Percentiles rank a stretch among this genome's conserved stretches.
Evolutionary conservation across 2,888 invertebrate genomes (phyloP).

Genomic region (Phytoseiulus persimilis): DNA sequence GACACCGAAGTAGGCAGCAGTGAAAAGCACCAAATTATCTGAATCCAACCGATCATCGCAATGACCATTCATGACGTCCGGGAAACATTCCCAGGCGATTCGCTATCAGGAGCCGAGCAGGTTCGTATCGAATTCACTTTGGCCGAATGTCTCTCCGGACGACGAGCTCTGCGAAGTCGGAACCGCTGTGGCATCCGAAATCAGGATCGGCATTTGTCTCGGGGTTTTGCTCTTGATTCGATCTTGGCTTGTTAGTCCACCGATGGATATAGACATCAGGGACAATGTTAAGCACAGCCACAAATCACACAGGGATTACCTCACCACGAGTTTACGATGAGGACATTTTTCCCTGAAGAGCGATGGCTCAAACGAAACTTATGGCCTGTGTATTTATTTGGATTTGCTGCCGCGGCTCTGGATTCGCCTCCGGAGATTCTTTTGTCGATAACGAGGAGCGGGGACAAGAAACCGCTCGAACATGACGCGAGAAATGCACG

Average conservation of each 20-base stretch:
- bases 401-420: conserved; percentile 8
- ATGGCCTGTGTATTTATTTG: conserved; percentile 36
- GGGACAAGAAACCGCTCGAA: background rate
- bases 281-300: background rate
- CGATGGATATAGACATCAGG: background rate
- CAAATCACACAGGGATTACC: conserved; percentile 5
- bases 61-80: background rate
- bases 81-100: background rate
- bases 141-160: background rate
- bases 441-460: background rate
- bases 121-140: background rate
- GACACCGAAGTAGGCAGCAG: background rate
- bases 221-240: background rate
- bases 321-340: background rate
- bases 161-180: background rate
- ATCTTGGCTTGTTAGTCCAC: background rate
- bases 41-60: background rate
- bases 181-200: background rate
- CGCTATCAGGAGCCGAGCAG: background rate
- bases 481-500: too few species aligned
- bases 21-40: background rate
- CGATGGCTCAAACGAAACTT: conserved; percentile 33
- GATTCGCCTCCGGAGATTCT: background rate
- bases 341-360: conserved; percentile 10
- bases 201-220: background rate